Evolutionary conservation across 2,113 vertebrate species (phyloP).

Genomic region (Eptesicus fuscus): DNA sequence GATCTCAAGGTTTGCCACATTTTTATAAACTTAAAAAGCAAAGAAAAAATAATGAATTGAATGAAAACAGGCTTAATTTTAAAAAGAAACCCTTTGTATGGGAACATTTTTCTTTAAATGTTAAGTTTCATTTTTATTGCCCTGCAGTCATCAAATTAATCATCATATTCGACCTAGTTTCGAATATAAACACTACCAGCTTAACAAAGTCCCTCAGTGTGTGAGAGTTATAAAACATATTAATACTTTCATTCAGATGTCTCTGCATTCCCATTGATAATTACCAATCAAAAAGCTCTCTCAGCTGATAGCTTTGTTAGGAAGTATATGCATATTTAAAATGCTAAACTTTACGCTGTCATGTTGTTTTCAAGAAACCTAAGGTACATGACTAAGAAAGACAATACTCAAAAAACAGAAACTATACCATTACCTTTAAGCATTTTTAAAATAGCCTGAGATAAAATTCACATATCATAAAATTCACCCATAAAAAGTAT

Average conservation of each 20-base stretch:
- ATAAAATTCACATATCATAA: not conserved
- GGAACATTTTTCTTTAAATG: not conserved
- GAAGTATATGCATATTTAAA: not conserved
- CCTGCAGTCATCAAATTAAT: not conserved
- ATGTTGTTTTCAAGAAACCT: not conserved
- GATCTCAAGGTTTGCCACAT: not conserved
- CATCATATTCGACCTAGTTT: not conserved
- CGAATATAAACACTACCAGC: not conserved
- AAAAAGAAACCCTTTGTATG: not conserved
- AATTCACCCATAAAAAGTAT: not conserved
- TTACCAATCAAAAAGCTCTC: not conserved
- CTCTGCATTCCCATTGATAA: not conserved
- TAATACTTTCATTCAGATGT: not conserved
- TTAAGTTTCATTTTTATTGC: not conserved
- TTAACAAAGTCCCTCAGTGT: not conserved
- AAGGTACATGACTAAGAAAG: not conserved
- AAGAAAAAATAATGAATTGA: not conserved
- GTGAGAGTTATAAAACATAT: not conserved
- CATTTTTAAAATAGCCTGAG: not conserved
- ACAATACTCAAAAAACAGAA: not conserved
- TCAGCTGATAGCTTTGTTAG: not conserved
- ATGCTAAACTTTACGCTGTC: not conserved
- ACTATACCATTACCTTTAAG: not conserved
- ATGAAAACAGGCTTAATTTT: not conserved
- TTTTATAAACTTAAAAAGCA: constrained; percentile 19